Conservation (phyloP, 2,888 invertebrate species). For the Sphaerophoria taeniata region DNA sequence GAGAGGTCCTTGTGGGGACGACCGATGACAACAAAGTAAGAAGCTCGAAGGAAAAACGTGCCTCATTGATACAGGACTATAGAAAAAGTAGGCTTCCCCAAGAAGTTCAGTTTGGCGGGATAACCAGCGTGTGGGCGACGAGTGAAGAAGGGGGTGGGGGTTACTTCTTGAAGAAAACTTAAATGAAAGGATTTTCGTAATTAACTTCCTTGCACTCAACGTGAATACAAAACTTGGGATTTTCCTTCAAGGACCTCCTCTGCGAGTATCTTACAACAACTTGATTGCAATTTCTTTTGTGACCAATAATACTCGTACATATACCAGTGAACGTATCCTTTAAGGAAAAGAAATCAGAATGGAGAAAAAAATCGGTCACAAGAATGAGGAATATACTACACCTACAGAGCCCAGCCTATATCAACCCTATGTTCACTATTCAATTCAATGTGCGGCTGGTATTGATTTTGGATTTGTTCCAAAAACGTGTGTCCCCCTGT, state of each 20-base stretch:
- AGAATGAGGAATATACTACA: not conserved
- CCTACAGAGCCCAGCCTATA: not conserved
- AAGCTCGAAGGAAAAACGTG: not conserved
- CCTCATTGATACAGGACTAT: not conserved
- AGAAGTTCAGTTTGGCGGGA: not conserved
- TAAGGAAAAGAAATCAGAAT: too few species aligned
- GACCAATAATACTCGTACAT: not conserved
- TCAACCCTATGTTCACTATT: conserved; percentile 36
- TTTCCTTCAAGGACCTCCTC: conserved; percentile 20
- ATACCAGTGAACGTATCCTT: not conserved
- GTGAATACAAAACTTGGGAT: conserved; percentile 41
- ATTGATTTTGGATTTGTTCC: conserved; percentile 74
- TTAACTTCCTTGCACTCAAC: conserved; percentile 62
- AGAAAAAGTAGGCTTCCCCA: not conserved
- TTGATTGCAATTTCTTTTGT: conserved; percentile 71
- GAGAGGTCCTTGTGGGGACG: not conserved
- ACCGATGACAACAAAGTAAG: not conserved
- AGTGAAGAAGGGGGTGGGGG: not conserved
- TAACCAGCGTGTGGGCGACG: not conserved
- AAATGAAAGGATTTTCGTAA: conserved; percentile 38
- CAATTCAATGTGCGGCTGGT: conserved; percentile 66
- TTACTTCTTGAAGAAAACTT: not conserved
- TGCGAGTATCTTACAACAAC: conserved; percentile 39
- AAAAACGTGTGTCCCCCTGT: conserved; percentile 52
- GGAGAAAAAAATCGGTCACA: not conserved